Percentiles rank a stretch among this genome's conserved stretches.
Evolutionary conservation across 2,888 invertebrate species (phyloP).

Genomic region (Drosophila greeni): DNA sequence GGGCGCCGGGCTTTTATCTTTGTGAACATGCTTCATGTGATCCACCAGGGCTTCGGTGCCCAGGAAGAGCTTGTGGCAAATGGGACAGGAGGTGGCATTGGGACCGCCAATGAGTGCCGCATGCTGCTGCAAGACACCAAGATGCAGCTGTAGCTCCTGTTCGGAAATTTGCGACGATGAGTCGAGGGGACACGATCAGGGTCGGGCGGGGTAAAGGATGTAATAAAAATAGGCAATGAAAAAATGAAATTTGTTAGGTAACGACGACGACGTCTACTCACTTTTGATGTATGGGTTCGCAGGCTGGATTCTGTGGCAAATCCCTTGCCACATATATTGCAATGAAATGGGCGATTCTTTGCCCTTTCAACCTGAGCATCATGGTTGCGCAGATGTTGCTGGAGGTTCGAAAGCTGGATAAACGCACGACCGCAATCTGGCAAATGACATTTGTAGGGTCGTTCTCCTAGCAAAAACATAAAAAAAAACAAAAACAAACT

Average conservation of each 20-base stretch:
- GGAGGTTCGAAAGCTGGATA: constrained; percentile 96
- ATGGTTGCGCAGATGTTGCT: constrained; percentile 96
- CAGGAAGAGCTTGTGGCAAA: constrained; percentile 96
- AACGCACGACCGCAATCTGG: constrained; percentile 97
- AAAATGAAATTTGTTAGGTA: constrained; percentile 4
- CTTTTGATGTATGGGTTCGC: constrained; percentile 97
- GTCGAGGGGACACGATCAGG: constrained; percentile 16
- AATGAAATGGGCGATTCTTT: constrained; percentile 96
- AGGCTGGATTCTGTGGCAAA: constrained; percentile 97
- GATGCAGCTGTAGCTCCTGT: constrained; percentile 93
- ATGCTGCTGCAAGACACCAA: constrained; percentile 97
- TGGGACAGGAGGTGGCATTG: constrained; percentile 93
- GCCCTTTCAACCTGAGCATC: constrained; percentile 96
- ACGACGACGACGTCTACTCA: constrained; percentile 81
- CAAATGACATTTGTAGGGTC: constrained; percentile 97
- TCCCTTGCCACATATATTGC: constrained; percentile 97
- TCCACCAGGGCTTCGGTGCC: constrained; percentile 96
- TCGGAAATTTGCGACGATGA: constrained; percentile 23
- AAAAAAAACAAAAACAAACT: neutral
- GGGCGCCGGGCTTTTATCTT: constrained; percentile 84
- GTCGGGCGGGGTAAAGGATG: neutral
- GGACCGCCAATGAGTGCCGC: constrained; percentile 94
- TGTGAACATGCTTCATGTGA: constrained; percentile 97
- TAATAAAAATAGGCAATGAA: constrained; percentile 13
- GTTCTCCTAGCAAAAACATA: constrained; percentile 86